Conservation (phyloP, 2,888 invertebrate species). For the Scaptomyza parva region DNA sequence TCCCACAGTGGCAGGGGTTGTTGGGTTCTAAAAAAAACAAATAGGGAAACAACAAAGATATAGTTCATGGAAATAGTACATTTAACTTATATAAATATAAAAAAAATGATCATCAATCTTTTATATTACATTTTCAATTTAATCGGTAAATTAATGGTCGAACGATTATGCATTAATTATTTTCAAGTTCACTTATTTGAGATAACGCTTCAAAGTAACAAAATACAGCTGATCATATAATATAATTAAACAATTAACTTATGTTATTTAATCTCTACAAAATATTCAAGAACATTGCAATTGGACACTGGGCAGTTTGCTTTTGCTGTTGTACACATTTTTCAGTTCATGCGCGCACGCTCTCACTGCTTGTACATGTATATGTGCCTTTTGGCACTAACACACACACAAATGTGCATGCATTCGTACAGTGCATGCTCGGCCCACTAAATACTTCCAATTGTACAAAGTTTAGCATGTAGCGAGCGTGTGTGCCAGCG, state of each 20-base stretch:
- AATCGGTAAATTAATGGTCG: neutral
- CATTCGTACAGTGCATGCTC: constrained; percentile 45
- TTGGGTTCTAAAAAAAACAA: neutral
- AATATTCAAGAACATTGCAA: constrained; percentile 18
- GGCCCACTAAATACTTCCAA: constrained; percentile 5
- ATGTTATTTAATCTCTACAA: neutral
- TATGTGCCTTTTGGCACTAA: constrained; percentile 25
- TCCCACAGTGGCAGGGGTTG: constrained; percentile 14
- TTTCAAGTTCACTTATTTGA: neutral
- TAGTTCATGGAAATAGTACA: too few relatives aligned
- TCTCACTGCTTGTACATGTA: constrained; percentile 24
- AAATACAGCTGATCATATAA: neutral
- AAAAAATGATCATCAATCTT: neutral
- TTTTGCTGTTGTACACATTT: constrained; percentile 61
- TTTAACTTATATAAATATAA: neutral
- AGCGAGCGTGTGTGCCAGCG: constrained; percentile 11
- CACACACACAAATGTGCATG: constrained; percentile 12
- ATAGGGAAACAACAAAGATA: too few relatives aligned
- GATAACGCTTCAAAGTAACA: neutral
- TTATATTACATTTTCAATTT: neutral
- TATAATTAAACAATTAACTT: neutral
- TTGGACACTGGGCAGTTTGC: constrained; percentile 45
- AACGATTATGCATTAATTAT: neutral
- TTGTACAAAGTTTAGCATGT: neutral
- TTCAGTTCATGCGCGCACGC: constrained; percentile 60